Base-by-base conservation (phyloP, 2,113 vertebrate species). In the Embiotoca jacksoni region DNA sequence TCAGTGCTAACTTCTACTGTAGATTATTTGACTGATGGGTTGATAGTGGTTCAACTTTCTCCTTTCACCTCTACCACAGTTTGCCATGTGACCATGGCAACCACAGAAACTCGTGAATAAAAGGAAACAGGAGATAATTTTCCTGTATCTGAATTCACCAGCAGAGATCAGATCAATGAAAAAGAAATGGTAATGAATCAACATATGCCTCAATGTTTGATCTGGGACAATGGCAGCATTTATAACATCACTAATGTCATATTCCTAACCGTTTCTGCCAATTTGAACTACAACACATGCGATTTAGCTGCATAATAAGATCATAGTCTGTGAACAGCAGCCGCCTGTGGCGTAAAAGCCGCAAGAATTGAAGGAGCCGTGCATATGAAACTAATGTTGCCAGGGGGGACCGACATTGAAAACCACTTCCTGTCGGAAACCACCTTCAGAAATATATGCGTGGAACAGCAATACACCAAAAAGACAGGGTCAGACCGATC, bases 21-120 rank as follows among this genome's bases (percentile, higher is more conserved):
- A 31, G 36, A 14, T 71, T 71, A 59, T 59, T 59, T 71, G 16
- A 31, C 33, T 7, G 44, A 31, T 36, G n/a, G 60, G 56, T 30
- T 49, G 68, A 50, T 36, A 32, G 39, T 50, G 23, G 33, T 30
- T 52, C 33, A 60, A 23, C 23, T 58, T 60, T 23, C 23, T 23
- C 23, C 23, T 49, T 60, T 52, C 44, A 60, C 31, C 35, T 59
- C 35, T 35, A 36, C 47, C 49, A 59, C 44, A 59, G 47, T 16
- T 67, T 46, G 32, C 4, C n/a, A 55, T 41, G 7, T 10, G 8
- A 16, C 9, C 49, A 39, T 32, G 35, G 11, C 23, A 58, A 49
- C 58, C 6, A 14, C 30, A 44, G 3, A 16, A 23, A 50, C 4
- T 5, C 41, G 2, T 15, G 7, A 37, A 6, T 1, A 33, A 9